Conservation (phyloP, 2,113 vertebrate species). For the Rhipidura dahli region DNA sequence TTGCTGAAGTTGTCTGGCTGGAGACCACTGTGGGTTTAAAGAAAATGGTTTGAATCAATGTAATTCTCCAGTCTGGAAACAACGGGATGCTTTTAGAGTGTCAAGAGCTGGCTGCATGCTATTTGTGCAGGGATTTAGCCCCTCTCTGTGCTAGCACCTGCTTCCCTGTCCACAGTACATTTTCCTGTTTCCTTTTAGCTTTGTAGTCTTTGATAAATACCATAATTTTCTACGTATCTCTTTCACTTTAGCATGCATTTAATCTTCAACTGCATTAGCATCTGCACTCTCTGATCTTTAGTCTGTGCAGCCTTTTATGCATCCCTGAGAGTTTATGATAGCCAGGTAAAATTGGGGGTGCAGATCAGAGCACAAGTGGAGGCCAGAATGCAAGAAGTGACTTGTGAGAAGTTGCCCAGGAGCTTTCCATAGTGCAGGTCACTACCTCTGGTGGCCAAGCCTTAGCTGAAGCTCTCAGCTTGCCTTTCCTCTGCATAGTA, state of each 20-base stretch:
- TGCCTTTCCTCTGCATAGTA: not conserved
- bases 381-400: not conserved
- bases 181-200: not conserved
- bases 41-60: not conserved
- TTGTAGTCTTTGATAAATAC: not conserved
- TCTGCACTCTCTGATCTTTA: not conserved
- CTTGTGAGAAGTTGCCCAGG: not conserved
- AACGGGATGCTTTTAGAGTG: accelerated
- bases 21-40: not conserved
- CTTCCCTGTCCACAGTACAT: not conserved
- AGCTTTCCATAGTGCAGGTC: not conserved
- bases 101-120: not conserved
- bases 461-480: not conserved
- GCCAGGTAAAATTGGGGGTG: not conserved
- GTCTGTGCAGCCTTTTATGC: not conserved
- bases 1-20: not conserved
- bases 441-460: not conserved
- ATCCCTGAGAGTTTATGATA: not conserved
- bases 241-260: not conserved
- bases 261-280: not conserved
- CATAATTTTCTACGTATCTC: not conserved
- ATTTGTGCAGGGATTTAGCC: not conserved
- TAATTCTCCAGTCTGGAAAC: not conserved
- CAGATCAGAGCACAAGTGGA: not conserved
- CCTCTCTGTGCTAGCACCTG: not conserved